Evolutionary conservation across 1,140 invertebrate species (phyloP).

Genomic region (Penaeus vannamei): DNA sequence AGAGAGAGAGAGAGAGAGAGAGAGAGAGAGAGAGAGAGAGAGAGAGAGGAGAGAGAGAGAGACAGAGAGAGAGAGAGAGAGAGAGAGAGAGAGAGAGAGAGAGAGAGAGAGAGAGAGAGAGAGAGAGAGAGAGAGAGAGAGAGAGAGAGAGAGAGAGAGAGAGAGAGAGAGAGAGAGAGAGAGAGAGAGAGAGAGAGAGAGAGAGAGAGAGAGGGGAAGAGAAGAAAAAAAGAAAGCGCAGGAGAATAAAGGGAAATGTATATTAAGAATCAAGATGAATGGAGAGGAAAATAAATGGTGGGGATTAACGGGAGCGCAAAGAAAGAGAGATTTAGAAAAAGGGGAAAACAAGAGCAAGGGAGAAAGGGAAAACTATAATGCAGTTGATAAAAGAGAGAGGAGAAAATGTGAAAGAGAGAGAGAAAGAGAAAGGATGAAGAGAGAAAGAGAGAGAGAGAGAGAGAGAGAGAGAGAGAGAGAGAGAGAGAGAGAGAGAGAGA

Average conservation of each 20-base stretch:
- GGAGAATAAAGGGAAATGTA: too few relatives aligned
- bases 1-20: neutral
- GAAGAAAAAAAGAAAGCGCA: too few relatives aligned
- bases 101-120: neutral
- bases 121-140: neutral
- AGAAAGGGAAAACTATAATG: neutral
- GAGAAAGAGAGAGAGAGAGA: neutral
- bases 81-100: neutral
- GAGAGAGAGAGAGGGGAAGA: neutral
- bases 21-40: neutral
- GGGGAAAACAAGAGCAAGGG: neutral
- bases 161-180: neutral
- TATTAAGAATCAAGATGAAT: too few relatives aligned
- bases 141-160: neutral
- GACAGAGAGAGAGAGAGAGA: neutral
- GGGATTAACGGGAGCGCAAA: neutral
- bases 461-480: neutral
- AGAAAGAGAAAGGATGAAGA: neutral
- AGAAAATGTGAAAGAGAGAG: neutral
- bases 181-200: neutral
- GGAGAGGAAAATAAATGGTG: neutral
- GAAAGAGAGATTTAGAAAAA: neutral
- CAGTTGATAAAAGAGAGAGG: neutral
- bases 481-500: too few relatives aligned
- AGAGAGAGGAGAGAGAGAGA: neutral